Conservation (phyloP, 2,888 invertebrate genomes). For the Cataglyphis livida region DNA sequence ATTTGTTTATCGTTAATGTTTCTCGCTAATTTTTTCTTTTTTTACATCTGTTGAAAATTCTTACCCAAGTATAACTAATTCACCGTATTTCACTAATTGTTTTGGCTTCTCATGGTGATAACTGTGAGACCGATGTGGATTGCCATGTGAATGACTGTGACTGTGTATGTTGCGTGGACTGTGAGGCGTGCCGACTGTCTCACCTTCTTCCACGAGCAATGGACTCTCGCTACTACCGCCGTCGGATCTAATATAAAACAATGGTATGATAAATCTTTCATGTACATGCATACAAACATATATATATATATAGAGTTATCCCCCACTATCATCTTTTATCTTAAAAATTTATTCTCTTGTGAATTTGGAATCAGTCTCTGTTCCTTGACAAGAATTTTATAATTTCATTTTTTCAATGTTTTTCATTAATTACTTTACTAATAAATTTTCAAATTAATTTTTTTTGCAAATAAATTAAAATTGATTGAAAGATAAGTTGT, state of each 20-base stretch:
- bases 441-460: neutral
- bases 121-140: slow-evolving; percentile 82
- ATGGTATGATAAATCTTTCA: slow-evolving; percentile 10
- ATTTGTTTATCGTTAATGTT: slow-evolving; percentile 6
- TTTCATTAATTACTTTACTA: neutral
- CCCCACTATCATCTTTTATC: neutral
- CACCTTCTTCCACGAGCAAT: slow-evolving; percentile 84
- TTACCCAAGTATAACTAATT: slow-evolving; percentile 97
- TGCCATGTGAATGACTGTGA: slow-evolving; percentile 81
- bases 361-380: neutral
- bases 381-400: neutral
- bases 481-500: neutral
- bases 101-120: slow-evolving; percentile 93
- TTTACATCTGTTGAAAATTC: neutral
- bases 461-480: neutral
- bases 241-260: slow-evolving; percentile 80
- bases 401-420: neutral
- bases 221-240: slow-evolving; percentile 85
- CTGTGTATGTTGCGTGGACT: slow-evolving; percentile 83
- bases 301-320: neutral
- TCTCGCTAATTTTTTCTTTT: neutral
- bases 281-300: too few species aligned
- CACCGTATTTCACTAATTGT: slow-evolving; percentile 94
- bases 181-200: slow-evolving; percentile 84
- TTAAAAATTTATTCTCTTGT: neutral